These are phyloP conservation scores for Lathamus discolor DNA, from an alignment of 2,113 vertebrate species.

Conservation along the genomic window DNA sequence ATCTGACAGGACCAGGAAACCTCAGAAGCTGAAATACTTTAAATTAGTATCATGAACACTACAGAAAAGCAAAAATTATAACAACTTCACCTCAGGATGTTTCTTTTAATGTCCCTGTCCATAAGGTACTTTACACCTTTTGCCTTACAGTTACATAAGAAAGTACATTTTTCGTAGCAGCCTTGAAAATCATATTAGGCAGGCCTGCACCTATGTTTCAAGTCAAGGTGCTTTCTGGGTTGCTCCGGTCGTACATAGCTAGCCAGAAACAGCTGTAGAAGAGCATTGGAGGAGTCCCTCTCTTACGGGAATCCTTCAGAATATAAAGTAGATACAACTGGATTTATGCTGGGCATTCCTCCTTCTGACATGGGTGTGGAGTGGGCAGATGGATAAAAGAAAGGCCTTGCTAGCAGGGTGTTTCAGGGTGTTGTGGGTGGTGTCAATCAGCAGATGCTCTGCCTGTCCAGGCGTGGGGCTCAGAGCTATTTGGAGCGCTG, in stretches of 20 bases:
- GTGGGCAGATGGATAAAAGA: neutral
- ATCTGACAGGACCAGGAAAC: neutral
- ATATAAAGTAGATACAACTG: neutral
- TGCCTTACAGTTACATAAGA: neutral
- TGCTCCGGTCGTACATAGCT: neutral
- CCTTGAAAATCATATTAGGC: neutral
- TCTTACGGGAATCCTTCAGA: neutral
- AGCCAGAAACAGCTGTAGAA: neutral
- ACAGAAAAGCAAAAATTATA: neutral
- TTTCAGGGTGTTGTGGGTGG: neutral
- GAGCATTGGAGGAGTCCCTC: neutral
- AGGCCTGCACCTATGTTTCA: neutral
- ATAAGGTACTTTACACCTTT: neutral
- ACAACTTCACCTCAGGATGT: neutral
- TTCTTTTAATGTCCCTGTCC: neutral
- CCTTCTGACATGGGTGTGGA: neutral
- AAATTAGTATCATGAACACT: neutral
- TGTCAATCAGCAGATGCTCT: neutral
- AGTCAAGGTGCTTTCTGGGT: neutral
- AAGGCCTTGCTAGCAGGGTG: neutral
- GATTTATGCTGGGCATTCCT: neutral
- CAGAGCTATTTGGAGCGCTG: neutral
- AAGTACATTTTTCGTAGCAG: neutral
- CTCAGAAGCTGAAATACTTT: neutral
- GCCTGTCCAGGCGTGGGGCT: rapidly evolving